Evolutionary conservation across 2,888 invertebrate genomes (phyloP).

Genomic region (Ormyrus thymus): DNA sequence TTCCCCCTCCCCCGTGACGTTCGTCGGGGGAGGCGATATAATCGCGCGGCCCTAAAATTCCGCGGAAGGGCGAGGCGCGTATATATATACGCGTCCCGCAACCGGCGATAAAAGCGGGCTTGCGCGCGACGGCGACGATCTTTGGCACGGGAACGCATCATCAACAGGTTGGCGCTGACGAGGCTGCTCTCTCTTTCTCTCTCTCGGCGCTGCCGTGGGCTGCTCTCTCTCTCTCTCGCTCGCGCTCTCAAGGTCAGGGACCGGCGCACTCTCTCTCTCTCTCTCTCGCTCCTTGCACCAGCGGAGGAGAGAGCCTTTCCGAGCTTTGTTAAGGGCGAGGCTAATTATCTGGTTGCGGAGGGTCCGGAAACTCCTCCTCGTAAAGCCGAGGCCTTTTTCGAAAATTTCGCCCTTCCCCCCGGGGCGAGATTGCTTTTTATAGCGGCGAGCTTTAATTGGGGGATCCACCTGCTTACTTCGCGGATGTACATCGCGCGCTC

Average conservation of each 20-base stretch:
- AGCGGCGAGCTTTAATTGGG: not conserved
- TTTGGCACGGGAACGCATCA: slow-evolving; percentile 58
- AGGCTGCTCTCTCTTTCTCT: slow-evolving; percentile 15
- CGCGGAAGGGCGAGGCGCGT: not conserved
- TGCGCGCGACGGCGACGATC: slow-evolving; percentile 41
- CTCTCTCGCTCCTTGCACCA: slow-evolving; percentile 12
- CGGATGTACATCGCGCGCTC: not conserved
- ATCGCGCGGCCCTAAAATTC: not conserved
- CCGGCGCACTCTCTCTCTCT: slow-evolving; percentile 2
- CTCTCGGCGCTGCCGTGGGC: no score
- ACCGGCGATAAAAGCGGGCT: slow-evolving; percentile 34
- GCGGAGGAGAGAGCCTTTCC: not conserved
- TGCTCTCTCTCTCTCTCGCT: not conserved
- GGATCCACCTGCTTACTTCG: not conserved
- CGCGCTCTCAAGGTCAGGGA: slow-evolving; percentile 38
- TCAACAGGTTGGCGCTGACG: slow-evolving; percentile 65
- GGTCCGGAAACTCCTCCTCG: slow-evolving; percentile 49
- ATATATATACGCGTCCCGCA: slow-evolving; percentile 23
- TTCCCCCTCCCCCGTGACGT: not conserved
- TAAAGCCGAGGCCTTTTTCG: slow-evolving; percentile 34
- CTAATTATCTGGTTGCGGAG: slow-evolving; percentile 37
- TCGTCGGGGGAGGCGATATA: not conserved
- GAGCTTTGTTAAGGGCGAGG: slow-evolving; percentile 57
- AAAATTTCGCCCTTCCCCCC: slow-evolving; percentile 37
- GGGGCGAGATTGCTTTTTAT: slow-evolving; percentile 30